A percentile compares a stretch with the other conserved stretches of the same genome.
These are phyloP conservation scores for Shargacucullia verbasci DNA, from an alignment of 2,888 invertebrate species.

Conservation along the genomic window DNA sequence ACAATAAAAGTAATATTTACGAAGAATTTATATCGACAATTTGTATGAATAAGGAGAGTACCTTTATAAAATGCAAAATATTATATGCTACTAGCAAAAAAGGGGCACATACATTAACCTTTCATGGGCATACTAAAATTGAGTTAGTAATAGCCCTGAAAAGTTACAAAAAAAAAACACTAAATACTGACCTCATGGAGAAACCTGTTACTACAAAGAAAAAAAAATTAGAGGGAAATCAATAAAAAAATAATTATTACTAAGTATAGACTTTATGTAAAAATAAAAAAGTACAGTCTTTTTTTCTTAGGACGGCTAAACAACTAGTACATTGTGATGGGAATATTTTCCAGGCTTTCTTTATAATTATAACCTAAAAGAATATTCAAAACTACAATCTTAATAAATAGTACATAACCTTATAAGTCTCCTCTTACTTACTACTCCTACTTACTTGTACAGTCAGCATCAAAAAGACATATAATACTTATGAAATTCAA, in stretches of 20 bases:
- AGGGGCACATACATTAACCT: not conserved
- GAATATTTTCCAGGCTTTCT: constrained; percentile 1
- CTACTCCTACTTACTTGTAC: no score
- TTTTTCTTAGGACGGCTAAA: constrained; percentile 18
- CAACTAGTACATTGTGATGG: not conserved
- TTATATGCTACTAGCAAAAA: not conserved
- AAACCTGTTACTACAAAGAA: constrained; percentile 59
- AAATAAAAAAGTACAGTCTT: constrained; percentile 37
- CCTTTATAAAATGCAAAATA: not conserved
- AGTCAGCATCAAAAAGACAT: no score
- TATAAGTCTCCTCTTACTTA: no score
- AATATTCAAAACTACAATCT: not conserved
- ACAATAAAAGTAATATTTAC: no score
- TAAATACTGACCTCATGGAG: constrained; percentile 68
- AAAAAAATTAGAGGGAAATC: constrained; percentile 43
- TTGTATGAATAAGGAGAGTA: no score
- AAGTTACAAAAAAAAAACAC: constrained; percentile 23
- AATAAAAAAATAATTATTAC: constrained; percentile 37
- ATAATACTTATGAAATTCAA: no score
- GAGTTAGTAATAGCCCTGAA: not conserved
- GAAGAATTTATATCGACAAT: no score
- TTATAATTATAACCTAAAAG: not conserved
- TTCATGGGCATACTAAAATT: constrained; percentile 1
- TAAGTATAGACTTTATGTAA: constrained; percentile 15
- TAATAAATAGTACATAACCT: no score